Evolutionary conservation across 2,113 vertebrate species (phyloP), one percentile per base, ranked within the genome.

Genomic region (Takifugu flavidus): DNA sequence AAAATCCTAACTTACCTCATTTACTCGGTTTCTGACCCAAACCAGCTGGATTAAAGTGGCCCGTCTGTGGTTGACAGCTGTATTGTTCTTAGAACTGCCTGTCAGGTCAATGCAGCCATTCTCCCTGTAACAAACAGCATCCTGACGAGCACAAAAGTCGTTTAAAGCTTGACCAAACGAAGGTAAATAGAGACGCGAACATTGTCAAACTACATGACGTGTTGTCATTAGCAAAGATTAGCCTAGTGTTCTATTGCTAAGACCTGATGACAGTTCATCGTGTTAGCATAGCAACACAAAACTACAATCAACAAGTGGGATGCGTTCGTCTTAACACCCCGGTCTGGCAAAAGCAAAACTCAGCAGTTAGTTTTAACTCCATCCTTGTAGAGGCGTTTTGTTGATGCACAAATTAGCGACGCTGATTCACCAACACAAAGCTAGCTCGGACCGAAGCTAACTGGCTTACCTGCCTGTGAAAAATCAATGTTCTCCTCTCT

Each of bases 21-120:
- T 39, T 39, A 20, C 13, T 7, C 53, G 54, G 5, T 29, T 4
- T 27, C 46, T 60, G 70, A 44, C 56, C 61, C 8, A n/a, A 34
- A 43, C 65, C 63, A 52, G 64, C 5, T 3, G 70, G 75, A 77
- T 84, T 82, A 81, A 59, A 59, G 28, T 2, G 47, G 57, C 28
- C 67, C 69, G 56, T 62, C 68, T 84, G 77, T 13, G 59, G 55
- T 51, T 82, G 67, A 75, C 75, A 77, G 68, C 46, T 70, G 34
- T 28, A 25, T 49, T 68, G 70, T 75, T 72, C 20, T 44, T 50
- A 51, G 51, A 13, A 52, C 47, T 45, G 31, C 20, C 14, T 54
- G 8, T 47, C 4, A 54, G 49, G n/a, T 13, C 55, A 49, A 27
- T 11, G 31, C 20, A 28, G n/a, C 13, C 8, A 15, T 4, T 34